Conservation (phyloP, 2,888 invertebrate species). For the Tillus elongatus region DNA sequence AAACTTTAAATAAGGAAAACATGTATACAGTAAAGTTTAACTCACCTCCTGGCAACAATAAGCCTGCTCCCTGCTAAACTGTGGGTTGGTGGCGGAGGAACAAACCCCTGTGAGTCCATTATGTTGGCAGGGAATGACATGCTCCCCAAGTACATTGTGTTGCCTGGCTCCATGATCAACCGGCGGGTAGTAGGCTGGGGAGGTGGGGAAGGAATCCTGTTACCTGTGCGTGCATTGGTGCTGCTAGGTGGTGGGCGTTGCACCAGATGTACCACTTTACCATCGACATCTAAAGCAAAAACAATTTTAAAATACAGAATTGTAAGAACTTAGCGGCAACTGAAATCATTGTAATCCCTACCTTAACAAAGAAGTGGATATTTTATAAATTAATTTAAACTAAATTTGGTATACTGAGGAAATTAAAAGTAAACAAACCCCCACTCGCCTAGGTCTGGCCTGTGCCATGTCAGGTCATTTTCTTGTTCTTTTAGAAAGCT, state of each 20-base stretch:
- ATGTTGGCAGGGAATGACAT: constrained; percentile 49
- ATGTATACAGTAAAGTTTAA: too few species aligned
- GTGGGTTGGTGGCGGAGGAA: constrained; percentile 44
- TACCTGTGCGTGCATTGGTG: constrained; percentile 24
- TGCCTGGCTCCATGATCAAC: constrained; percentile 34
- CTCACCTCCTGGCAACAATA: constrained; percentile 42
- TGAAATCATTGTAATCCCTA: too few species aligned
- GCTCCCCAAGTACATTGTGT: constrained; percentile 51
- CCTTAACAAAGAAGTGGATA: too few species aligned
- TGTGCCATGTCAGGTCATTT: too few species aligned
- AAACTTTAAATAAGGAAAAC: too few species aligned
- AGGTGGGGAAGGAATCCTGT: constrained; percentile 27
- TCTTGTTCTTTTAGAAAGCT: too few species aligned
- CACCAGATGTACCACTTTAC: constrained; percentile 88
- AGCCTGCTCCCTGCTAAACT: constrained; percentile 46
- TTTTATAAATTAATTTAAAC: too few species aligned
- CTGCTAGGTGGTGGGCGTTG: constrained; percentile 69
- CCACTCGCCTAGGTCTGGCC: too few species aligned
- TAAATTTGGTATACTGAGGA: too few species aligned
- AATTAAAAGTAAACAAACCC: too few species aligned
- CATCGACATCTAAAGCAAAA: constrained; percentile 62
- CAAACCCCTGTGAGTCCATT: constrained; percentile 41
- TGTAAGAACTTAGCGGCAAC: not conserved
- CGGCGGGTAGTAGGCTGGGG: constrained; percentile 25
- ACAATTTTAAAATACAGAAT: too few species aligned